phyloP scores from a whole-genome alignment of 2,113 vertebrate species.

The Cryptotis parvus region DNA sequence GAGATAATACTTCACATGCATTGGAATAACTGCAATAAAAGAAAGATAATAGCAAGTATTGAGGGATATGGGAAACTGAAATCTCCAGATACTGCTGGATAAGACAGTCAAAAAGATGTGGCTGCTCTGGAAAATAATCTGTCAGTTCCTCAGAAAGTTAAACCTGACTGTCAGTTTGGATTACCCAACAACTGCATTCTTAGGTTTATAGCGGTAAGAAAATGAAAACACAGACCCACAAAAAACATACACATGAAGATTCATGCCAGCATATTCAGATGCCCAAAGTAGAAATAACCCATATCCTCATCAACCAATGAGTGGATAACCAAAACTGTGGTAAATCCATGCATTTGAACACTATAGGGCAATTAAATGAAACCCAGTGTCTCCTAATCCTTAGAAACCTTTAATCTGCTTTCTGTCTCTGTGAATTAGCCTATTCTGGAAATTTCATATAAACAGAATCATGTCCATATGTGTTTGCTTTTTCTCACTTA shows the following conservation, averaged over 20 bases:
- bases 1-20: neutral
- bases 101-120: neutral
- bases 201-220: neutral
- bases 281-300: no score
- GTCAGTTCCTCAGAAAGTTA: neutral
- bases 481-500: no score
- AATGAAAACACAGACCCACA: neutral
- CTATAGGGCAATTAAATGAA: constrained; percentile 1
- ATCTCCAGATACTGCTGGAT: neutral
- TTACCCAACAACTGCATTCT: neutral
- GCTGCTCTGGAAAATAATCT: neutral
- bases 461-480: no score
- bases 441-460: no score
- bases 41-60: neutral
- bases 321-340: constrained; percentile 24
- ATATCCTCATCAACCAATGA: neutral
- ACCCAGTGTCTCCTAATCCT: neutral
- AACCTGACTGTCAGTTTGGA: no score
- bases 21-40: constrained; percentile 9
- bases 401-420: neutral
- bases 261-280: constrained; percentile 8
- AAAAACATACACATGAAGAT: neutral
- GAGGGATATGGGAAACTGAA: neutral
- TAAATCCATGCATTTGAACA: neutral
- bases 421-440: no score